Base-by-base conservation (phyloP, 2,797 vertebrate species). In the Nyctalus aviator region DNA sequence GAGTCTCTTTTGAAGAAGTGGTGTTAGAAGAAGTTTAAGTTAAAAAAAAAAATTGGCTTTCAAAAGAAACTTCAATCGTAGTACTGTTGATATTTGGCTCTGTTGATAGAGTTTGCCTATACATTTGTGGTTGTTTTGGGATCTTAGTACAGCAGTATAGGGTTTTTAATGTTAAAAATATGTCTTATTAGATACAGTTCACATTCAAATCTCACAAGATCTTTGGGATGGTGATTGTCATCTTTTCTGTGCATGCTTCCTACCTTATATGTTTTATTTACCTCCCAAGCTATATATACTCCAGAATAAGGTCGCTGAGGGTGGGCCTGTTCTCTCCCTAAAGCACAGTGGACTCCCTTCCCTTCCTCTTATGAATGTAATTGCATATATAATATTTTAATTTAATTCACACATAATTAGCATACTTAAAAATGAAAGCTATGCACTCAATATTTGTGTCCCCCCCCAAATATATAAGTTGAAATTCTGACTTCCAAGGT, bases 101-200 rank as follows among this genome's bases (percentile, higher is more conserved):
- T 48, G 46, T 48, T 48, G 46, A 48, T 48, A 48, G 46, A 48
- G 46, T 48, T 48, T 48, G 46, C 46, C 35, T 84, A 62, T 53
- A 69, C n/a, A 88, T n/a, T n/a, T 71, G 17, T 71, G 13, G 14
- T 82, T 27, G 3, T 62, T 91, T 59, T 69, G 50, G 30, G 1
- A 88, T 66, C 21, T 72, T n/a, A 79, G 23, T 44, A 50, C 11
- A 91, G 50, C 18, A 84, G 25, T 68, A 14, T n/a, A 90, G 21
- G 21, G 27, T 73, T 25, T 93, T 78, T 72, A 21, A 73, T 41
- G 84, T 93, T 91, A 57, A 95, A 75, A 48, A 66, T 59, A 53
- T 9, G 46, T 76, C 75, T 92, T 79, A 10, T 68, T 91, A 53
- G 37, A 91, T 35, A 14, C 15, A 73, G 11, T 69, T 75, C 15